Base-by-base conservation (phyloP, 2,113 vertebrate species). In the Octodon degus region DNA sequence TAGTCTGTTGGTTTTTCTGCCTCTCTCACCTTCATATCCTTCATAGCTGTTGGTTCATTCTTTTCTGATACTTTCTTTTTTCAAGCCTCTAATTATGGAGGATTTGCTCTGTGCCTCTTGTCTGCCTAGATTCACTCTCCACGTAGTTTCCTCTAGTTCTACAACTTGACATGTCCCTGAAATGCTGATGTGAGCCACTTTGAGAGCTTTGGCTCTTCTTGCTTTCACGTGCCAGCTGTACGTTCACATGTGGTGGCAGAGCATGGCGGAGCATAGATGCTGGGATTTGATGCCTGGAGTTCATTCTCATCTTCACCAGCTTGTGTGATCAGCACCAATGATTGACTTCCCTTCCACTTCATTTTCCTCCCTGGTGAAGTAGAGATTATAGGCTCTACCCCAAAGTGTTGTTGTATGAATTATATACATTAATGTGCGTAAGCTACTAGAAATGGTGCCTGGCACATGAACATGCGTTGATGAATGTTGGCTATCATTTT, bases 401-500 rank as follows among this genome's bases (percentile, higher is more conserved):
- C 37, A 62, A 53, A 79, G 17, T 4, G 25, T 27, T 30, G 7
- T 34, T 89, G 34, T 68, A 68, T 20, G 81, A 37, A 70, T 93
- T 93, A 79, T 85, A 27, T 27, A 79, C 55, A 68, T 84, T 22
- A 55, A 62, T 85, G 7, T 40, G 20, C 24, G 40, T 6, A 50
- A 77, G 30, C 9, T 2, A 84, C 32, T 70, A 60, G 30, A 70
- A 62, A 50, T 62, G 5, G 37, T 55, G 37, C 37, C 50, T 89
- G 27, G 25, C 19, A 68, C 0, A 50, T 16, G 20, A 2, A 14
- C 68, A 62, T 89, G 84, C n/a, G 24, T 63, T 13, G 40, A 58
- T 34, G 89, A 79, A 84, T 90, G n/a, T 72, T 91, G 89, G 22
- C 14, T 63, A 10, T 50, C 90, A 40, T 80, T 84, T 90, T 65